Evolutionary conservation across 2,888 invertebrate genomes (phyloP).

Genomic region (Heliconius ismenius): DNA sequence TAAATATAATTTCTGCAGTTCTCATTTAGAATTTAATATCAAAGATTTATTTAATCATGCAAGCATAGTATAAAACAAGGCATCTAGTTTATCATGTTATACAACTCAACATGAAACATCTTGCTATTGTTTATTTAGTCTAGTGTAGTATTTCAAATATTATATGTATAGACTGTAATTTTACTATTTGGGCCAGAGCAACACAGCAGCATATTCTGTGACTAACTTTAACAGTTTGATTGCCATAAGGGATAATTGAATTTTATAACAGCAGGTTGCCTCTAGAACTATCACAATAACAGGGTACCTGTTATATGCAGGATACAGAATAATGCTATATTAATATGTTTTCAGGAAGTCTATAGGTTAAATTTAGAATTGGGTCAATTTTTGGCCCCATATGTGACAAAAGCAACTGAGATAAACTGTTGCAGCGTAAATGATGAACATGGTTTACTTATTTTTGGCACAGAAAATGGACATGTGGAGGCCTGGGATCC

Average conservation of each 20-base stretch:
- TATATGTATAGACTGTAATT: too few species aligned
- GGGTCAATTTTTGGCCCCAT: slow-evolving; percentile 95
- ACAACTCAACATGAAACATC: neutral
- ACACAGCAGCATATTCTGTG: too few species aligned
- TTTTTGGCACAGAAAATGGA: slow-evolving; percentile 94
- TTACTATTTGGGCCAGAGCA: too few species aligned
- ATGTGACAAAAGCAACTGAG: slow-evolving; percentile 86
- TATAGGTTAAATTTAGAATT: slow-evolving; percentile 97
- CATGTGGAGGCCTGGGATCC: slow-evolving; percentile 99
- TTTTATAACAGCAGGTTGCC: too few species aligned
- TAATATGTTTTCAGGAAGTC: slow-evolving; percentile 86
- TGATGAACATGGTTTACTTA: slow-evolving; percentile 92
- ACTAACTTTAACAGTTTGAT: too few species aligned
- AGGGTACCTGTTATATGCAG: too few species aligned
- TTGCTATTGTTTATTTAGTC: neutral
- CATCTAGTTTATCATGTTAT: neutral
- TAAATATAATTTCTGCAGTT: slow-evolving; percentile 63
- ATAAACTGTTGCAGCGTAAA: slow-evolving; percentile 94
- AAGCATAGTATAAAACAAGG: too few species aligned
- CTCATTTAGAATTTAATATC: neutral
- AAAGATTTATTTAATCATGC: neutral
- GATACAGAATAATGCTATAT: neutral
- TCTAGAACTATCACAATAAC: too few species aligned
- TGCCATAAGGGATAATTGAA: too few species aligned
- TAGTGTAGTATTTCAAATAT: neutral